Evolutionary conservation across 2,888 invertebrate genomes (phyloP).

Genomic region (Drosophila mulleri): DNA sequence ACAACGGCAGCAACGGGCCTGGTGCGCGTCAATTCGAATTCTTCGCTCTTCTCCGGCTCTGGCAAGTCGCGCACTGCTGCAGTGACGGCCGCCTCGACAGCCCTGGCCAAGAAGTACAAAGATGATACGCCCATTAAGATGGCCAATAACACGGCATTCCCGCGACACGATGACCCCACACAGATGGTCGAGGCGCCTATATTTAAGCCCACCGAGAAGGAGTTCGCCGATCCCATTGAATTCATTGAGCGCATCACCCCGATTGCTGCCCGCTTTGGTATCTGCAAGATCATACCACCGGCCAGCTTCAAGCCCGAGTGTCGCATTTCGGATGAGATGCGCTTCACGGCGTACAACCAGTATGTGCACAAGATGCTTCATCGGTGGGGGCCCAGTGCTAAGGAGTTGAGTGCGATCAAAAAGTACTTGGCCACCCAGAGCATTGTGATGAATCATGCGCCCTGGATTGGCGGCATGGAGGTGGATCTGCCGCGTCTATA

Average conservation of each 20-base stretch:
- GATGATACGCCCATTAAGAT: slow-evolving; percentile 84
- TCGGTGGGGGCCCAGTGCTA: slow-evolving; percentile 95
- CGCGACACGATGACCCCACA: slow-evolving; percentile 85
- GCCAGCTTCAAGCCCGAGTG: slow-evolving; percentile 92
- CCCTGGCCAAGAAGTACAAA: slow-evolving; percentile 84
- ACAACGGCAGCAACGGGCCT: slow-evolving; percentile 56
- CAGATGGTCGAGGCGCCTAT: slow-evolving; percentile 91
- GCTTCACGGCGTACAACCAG: slow-evolving; percentile 95
- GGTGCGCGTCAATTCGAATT: slow-evolving; percentile 84
- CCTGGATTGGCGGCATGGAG: slow-evolving; percentile 96
- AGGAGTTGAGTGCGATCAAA: slow-evolving; percentile 93
- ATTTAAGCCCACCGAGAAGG: slow-evolving; percentile 92
- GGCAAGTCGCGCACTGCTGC: slow-evolving; percentile 81
- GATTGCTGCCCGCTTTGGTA: slow-evolving; percentile 91
- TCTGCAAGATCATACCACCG: slow-evolving; percentile 95
- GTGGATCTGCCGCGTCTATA: slow-evolving; percentile 94
- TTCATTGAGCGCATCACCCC: slow-evolving; percentile 93
- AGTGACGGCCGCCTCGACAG: slow-evolving; percentile 46
- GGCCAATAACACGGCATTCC: slow-evolving; percentile 85
- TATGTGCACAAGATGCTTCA: slow-evolving; percentile 94
- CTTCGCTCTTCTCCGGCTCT: slow-evolving; percentile 84
- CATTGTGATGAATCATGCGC: slow-evolving; percentile 90
- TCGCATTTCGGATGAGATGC: slow-evolving; percentile 92
- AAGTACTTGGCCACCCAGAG: slow-evolving; percentile 92
- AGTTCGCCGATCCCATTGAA: slow-evolving; percentile 94